Evolutionary conservation across 2,113 vertebrate genomes (phyloP).

Genomic region (Chaetops frenatus): DNA sequence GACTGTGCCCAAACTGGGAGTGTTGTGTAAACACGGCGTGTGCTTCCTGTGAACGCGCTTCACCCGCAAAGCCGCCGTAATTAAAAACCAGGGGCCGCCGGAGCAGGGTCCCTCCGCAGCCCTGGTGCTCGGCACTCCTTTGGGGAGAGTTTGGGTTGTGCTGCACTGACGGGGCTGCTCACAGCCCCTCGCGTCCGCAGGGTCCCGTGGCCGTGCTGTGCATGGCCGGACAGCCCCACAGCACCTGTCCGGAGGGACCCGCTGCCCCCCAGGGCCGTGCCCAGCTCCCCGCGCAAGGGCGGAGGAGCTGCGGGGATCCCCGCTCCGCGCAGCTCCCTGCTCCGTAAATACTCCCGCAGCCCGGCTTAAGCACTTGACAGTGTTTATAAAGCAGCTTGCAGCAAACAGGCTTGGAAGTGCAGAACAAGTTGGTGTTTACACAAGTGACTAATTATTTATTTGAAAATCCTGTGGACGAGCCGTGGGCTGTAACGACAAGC

Average conservation of each 20-base stretch:
- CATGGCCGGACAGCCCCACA: rapidly evolving
- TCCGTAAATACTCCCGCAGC: conserved; percentile 41
- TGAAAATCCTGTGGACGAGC: conserved; percentile 23
- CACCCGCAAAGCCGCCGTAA: neutral
- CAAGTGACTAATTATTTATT: conserved; percentile 57
- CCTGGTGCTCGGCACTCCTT: rapidly evolving
- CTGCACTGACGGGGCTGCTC: rapidly evolving
- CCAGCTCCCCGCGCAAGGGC: rapidly evolving
- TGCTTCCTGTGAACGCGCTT: neutral
- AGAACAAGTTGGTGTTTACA: conserved; percentile 48
- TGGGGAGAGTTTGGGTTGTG: rapidly evolving
- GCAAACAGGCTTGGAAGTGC: conserved; percentile 41
- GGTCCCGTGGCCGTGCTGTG: neutral
- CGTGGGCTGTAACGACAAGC: conserved; percentile 31
- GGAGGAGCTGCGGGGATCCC: neutral
- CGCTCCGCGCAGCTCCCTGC: rapidly evolving
- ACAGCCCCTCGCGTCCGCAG: neutral
- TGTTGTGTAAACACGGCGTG: conserved; percentile 33
- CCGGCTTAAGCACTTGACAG: conserved; percentile 63
- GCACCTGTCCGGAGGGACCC: rapidly evolving
- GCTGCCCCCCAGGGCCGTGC: neutral
- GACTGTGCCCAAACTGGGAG: neutral
- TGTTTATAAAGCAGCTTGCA: conserved; percentile 44
- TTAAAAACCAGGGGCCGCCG: neutral
- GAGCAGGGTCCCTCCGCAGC: neutral